phyloP scores from a whole-genome alignment of 2,797 vertebrate species.

The Margarornis squamiger region DNA sequence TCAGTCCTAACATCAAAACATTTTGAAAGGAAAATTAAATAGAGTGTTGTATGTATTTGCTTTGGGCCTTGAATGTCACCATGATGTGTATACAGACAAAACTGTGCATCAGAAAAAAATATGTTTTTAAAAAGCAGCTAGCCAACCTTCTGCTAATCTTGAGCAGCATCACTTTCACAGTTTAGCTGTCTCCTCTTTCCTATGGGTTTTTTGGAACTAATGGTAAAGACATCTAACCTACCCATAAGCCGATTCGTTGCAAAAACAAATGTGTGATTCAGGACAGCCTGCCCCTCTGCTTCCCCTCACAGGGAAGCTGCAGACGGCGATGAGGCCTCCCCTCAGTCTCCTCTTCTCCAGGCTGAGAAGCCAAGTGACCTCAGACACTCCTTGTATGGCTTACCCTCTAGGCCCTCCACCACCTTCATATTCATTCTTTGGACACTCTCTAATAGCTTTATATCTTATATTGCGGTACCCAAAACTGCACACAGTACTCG shows the following conservation, averaged over 20 bases:
- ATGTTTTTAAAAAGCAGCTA: not conserved
- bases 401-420: not conserved
- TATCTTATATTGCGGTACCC: not conserved
- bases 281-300: not conserved
- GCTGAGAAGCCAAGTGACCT: not conserved
- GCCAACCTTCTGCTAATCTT: not conserved
- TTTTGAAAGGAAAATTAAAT: constrained; percentile 25
- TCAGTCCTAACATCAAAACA: constrained; percentile 23
- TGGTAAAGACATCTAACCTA: constrained; percentile 23
- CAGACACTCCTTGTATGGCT: not conserved
- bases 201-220: not conserved
- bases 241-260: not conserved
- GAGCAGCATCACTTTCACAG: constrained; percentile 20
- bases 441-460: not conserved
- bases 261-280: not conserved
- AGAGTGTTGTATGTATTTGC: not conserved
- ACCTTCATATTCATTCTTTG: not conserved
- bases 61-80: not conserved
- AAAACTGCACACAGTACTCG: accelerated
- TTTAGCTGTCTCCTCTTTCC: constrained; percentile 29
- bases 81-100: not conserved
- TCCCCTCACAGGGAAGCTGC: accelerated
- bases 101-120: not conserved
- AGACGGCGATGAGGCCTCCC: not conserved
- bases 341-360: not conserved